Evolutionary conservation across 2,113 vertebrate species (phyloP), one percentile per base, ranked within the genome.

Genomic region (Dromas ardeola): DNA sequence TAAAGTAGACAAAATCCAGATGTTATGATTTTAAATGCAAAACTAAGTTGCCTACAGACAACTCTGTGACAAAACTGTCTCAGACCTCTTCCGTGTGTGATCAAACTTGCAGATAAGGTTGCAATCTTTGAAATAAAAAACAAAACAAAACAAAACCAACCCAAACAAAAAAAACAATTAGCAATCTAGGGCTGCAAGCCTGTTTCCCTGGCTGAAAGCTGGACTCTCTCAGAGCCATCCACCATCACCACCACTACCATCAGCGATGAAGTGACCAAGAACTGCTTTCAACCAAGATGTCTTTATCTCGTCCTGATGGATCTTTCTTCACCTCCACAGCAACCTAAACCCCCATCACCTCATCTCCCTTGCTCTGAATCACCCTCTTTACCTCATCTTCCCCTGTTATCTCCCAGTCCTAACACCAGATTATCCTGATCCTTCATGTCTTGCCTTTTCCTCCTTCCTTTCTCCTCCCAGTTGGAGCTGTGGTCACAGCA

Each of bases 231-330:
- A 23, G 26, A 87, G 20, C 30, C 38, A 69, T 36, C 7, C 34
- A 61, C 53, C n/a, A n/a, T n/a, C n/a, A n/a, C n/a, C n/a, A n/a
- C n/a, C n/a, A n/a, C n/a, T n/a, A n/a, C 30, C 4, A n/a, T 70
- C 36, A 63, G 30, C 4, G 2, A 26, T 43, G n/a, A 91, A 74
- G 55, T 52, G 43, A 52, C n/a, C 0, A 0, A 63, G 52, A 76
- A 38, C 13, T 81, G 13, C 56, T 38, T 84, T 81, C 3, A 5
- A 27, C 32, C 2, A 6, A 58, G 55, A 42, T 38, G 56, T 59
- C 50, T 92, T 78, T 49, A 20, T 67, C 19, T 58, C 77, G 53
- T 45, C 40, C 10, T n/a, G 22, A 72, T 61, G 23, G 26, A 52
- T 50, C 15, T 66, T 38, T 93, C 10, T 67, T 94, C 30, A 85